Evolutionary conservation across 2,797 vertebrate species (phyloP).

Genomic region (Numenius phaeopus): DNA sequence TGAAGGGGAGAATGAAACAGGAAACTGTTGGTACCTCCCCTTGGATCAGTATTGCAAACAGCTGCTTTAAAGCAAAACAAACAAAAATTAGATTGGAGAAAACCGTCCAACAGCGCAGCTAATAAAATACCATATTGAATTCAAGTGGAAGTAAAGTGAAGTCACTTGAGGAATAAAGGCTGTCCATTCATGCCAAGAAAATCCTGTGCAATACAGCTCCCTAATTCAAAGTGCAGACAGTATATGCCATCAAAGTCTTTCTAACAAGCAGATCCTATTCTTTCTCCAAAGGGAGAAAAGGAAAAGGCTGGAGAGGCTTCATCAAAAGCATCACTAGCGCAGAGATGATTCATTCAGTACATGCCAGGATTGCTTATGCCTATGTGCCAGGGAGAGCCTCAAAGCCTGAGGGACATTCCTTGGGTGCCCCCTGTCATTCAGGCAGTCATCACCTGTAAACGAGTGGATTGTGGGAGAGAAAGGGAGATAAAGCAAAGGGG

Average conservation of each 20-base stretch:
- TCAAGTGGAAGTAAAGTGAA: not conserved
- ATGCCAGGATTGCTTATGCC: not conserved
- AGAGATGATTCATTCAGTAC: not conserved
- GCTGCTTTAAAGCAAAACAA: not conserved
- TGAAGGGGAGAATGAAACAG: not conserved
- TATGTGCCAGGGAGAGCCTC: not conserved
- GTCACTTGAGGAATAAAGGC: not conserved
- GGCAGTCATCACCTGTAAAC: not conserved
- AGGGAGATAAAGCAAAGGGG: not conserved
- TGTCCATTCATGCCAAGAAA: not conserved
- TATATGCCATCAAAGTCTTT: not conserved
- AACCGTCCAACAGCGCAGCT: not conserved
- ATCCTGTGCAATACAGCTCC: not conserved
- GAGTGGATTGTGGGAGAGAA: not conserved
- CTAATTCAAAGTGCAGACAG: not conserved
- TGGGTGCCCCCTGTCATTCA: not conserved
- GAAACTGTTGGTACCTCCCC: not conserved
- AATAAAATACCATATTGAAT: not conserved
- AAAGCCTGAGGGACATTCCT: not conserved
- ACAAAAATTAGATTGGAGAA: not conserved
- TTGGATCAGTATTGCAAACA: not conserved
- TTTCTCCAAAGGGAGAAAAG: not conserved
- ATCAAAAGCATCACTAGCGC: not conserved
- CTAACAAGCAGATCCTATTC: not conserved
- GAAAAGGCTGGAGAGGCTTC: not conserved